Evolutionary conservation across 2,797 vertebrate species (phyloP).

Genomic region (Tenualosa ilisha): DNA sequence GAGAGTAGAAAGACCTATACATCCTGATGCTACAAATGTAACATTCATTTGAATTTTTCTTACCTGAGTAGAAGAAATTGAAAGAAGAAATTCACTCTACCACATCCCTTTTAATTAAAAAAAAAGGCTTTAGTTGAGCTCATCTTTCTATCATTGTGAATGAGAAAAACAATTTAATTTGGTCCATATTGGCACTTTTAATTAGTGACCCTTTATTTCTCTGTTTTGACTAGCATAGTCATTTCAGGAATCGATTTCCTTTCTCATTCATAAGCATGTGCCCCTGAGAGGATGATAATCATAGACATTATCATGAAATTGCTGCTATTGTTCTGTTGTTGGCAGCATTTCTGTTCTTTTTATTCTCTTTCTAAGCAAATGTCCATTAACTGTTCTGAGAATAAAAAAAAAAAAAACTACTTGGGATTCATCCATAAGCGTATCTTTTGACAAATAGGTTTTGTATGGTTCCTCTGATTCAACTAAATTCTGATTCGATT

Average conservation of each 20-base stretch:
- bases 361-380: not conserved
- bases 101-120: not conserved
- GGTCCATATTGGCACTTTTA: not conserved
- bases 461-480: constrained; percentile 17
- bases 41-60: not conserved
- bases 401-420: not conserved
- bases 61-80: not conserved
- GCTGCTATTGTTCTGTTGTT: not conserved
- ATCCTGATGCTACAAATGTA: not conserved
- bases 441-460: constrained; percentile 17
- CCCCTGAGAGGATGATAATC: not conserved
- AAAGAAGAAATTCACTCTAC: not conserved
- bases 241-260: not conserved
- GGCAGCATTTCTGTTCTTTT: not conserved
- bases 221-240: not conserved
- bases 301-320: constrained; percentile 6
- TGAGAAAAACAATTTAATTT: not conserved
- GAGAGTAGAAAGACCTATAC: not conserved
- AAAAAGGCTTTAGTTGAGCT: not conserved
- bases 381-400: not conserved
- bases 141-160: not conserved
- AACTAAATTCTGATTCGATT: not conserved
- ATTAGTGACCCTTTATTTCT: not conserved
- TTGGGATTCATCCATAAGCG: not conserved
- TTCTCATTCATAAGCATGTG: not conserved